Evolutionary conservation across 2,113 vertebrate species (phyloP).

Genomic region (Glareola pratincola): DNA sequence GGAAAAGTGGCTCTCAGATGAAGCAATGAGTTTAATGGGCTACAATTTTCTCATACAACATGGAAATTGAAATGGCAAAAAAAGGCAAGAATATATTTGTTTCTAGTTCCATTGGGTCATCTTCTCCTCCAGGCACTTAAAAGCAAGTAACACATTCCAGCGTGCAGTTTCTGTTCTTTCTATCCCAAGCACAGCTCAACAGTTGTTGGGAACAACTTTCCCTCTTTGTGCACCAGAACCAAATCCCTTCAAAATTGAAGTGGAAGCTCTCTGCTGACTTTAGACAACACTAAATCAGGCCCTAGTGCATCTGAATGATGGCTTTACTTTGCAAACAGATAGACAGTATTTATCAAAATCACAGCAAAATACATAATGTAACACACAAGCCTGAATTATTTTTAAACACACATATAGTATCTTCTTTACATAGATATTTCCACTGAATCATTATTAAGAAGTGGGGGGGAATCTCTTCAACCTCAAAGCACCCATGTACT

Average conservation of each 20-base stretch:
- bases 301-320: not conserved
- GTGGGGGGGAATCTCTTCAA: not conserved
- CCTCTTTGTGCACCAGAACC: not conserved
- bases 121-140: not conserved
- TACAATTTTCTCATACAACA: not conserved
- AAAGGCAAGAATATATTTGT: not conserved
- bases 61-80: not conserved
- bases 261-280: not conserved
- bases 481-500: not conserved
- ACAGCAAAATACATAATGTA: not conserved
- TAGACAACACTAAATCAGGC: not conserved
- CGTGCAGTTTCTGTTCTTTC: not conserved
- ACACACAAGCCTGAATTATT: not conserved
- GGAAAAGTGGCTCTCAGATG: not conserved
- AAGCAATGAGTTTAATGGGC: not conserved
- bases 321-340: not conserved
- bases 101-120: not conserved
- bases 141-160: not conserved
- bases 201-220: not conserved
- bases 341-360: not conserved
- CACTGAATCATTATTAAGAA: not conserved
- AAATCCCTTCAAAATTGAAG: not conserved
- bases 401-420: not conserved
- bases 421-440: not conserved
- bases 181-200: not conserved